These are phyloP conservation scores for Gryon sp. DNA, from an alignment of 1,140 invertebrate species.

Conservation along the genomic window DNA sequence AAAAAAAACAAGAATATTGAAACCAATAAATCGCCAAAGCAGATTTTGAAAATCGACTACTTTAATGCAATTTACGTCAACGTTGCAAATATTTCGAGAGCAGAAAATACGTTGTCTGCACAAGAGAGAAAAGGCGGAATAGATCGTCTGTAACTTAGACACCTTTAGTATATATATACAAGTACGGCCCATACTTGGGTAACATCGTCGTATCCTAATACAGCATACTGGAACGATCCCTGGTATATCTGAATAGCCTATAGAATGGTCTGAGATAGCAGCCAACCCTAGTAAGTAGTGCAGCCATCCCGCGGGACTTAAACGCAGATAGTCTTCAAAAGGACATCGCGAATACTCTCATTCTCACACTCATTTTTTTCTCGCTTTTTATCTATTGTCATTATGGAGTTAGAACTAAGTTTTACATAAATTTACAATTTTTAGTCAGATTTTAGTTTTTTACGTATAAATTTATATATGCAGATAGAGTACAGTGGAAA, in stretches of 20 bases:
- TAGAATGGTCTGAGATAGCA: constrained; percentile 78
- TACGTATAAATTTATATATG: no score
- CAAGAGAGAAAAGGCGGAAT: constrained; percentile 36
- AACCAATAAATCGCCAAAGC: no score
- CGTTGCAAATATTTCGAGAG: constrained; percentile 69
- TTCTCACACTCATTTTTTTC: constrained; percentile 65
- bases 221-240: constrained; percentile 71
- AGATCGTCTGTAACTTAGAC: constrained; percentile 69
- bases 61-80: constrained; percentile 36
- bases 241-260: constrained; percentile 78
- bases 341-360: constrained; percentile 74
- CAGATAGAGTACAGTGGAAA: no score
- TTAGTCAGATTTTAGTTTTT: constrained; percentile 1
- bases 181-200: constrained; percentile 68
- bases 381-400: constrained; percentile 26
- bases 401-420: constrained; percentile 28
- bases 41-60: no score
- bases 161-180: constrained; percentile 59
- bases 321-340: constrained; percentile 78
- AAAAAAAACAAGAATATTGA: no score
- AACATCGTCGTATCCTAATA: constrained; percentile 69
- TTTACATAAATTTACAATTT: neutral
- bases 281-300: constrained; percentile 75
- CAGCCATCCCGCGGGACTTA: constrained; percentile 75
- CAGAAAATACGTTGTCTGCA: constrained; percentile 73